Conservation (phyloP, 1,140 invertebrate genomes). For the Calephelis virginiensis region DNA sequence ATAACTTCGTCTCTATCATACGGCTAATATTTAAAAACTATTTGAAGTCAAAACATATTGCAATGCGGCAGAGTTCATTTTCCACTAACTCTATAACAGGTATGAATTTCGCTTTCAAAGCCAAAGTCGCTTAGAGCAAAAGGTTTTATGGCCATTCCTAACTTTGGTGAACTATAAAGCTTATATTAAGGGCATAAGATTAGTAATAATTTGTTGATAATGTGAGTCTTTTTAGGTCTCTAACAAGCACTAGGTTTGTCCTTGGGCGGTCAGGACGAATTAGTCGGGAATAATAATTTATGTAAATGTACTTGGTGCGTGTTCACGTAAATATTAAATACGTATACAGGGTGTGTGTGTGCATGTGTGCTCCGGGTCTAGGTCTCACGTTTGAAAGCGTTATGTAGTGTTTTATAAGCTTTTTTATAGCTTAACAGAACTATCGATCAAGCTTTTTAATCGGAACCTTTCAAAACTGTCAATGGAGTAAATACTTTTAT, state of each 20-base stretch:
- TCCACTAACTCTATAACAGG: constrained; percentile 39
- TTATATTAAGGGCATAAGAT: constrained; percentile 27
- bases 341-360: constrained; percentile 20
- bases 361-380: constrained; percentile 29
- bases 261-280: constrained; percentile 72
- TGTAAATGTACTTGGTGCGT: constrained; percentile 63
- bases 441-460: constrained; percentile 7
- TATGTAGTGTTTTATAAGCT: not conserved
- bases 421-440: constrained; percentile 1
- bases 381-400: constrained; percentile 20
- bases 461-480: not conserved
- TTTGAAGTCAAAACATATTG: constrained; percentile 40
- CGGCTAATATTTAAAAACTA: constrained; percentile 26
- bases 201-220: constrained; percentile 21
- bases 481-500: not conserved
- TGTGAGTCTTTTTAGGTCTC: constrained; percentile 60
- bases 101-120: constrained; percentile 76
- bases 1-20: constrained; percentile 39
- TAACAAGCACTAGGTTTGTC: constrained; percentile 53
- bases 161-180: constrained; percentile 20
- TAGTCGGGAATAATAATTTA: constrained; percentile 76
- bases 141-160: constrained; percentile 32
- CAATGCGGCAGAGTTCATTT: constrained; percentile 31
- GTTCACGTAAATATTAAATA: constrained; percentile 43
- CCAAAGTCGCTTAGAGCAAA: constrained; percentile 35